Percentiles rank a stretch among this genome's conserved stretches.
Conservation (phyloP, 2,888 invertebrate genomes). For the Mesorhabditis spiculigera region DNA sequence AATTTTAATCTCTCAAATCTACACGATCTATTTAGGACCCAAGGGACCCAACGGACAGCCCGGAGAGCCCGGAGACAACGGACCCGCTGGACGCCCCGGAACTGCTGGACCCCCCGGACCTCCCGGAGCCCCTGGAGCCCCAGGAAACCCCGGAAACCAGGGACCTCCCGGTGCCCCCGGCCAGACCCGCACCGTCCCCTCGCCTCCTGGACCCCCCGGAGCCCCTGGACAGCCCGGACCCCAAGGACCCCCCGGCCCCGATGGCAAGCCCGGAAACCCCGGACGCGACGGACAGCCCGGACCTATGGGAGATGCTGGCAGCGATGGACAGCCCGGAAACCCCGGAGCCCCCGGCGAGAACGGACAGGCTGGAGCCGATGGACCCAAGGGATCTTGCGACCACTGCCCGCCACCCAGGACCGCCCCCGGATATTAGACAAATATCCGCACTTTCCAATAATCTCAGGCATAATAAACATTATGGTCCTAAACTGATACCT, state of each 20-base stretch:
- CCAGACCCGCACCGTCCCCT: too few species aligned
- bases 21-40: constrained; percentile 18
- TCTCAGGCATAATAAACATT: neutral
- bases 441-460: neutral
- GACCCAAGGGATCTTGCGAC: constrained; percentile 42
- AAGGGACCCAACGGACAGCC: constrained; percentile 44
- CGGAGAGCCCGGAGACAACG: constrained; percentile 36
- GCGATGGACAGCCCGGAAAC: constrained; percentile 37
- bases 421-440: constrained; percentile 35
- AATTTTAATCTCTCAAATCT: too few species aligned
- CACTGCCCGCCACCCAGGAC: constrained; percentile 40
- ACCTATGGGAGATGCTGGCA: constrained; percentile 39
- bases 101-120: constrained; percentile 41
- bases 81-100: constrained; percentile 41
- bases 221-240: too few species aligned
- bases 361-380: constrained; percentile 11
- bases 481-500: neutral
- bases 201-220: too few species aligned
- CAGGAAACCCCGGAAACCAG: constrained; percentile 43
- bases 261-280: constrained; percentile 38
- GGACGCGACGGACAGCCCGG: constrained; percentile 41
- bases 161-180: constrained; percentile 41
- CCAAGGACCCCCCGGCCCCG: constrained; percentile 35
- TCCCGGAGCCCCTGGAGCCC: constrained; percentile 42
- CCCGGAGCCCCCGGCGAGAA: constrained; percentile 34